Conservation (phyloP, 2,113 vertebrate genomes). For the Rhombomys opimus region DNA sequence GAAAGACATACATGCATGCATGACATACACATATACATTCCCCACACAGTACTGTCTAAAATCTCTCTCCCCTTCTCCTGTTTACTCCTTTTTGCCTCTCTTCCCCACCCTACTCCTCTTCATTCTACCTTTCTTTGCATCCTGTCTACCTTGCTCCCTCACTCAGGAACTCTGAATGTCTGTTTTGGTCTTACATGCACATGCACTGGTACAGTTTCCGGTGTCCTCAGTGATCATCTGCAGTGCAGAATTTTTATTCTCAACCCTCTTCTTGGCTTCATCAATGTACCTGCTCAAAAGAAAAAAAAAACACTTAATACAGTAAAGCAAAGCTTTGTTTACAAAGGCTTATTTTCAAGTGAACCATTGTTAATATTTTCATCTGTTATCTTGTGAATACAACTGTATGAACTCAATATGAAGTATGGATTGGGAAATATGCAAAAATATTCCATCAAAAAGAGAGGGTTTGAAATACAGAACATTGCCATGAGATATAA, state of each 20-base stretch:
- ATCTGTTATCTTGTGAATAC: too few relatives aligned
- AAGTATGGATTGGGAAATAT: background rate
- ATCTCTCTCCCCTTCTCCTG: background rate
- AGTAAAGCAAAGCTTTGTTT: background rate
- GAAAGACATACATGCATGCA: background rate
- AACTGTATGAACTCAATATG: background rate
- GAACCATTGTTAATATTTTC: background rate
- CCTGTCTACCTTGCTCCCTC: background rate
- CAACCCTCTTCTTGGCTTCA: too few relatives aligned
- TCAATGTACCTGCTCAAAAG: background rate
- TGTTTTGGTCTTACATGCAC: background rate
- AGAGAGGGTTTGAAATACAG: background rate
- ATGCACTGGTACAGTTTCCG: background rate
- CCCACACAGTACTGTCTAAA: background rate
- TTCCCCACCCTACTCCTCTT: rapidly evolving
- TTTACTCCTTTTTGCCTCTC: background rate
- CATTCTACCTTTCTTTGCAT: too few relatives aligned
- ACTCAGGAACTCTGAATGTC: background rate
- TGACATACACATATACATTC: background rate
- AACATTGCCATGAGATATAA: too few relatives aligned
- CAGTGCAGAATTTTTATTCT: background rate
- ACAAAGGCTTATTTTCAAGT: too few relatives aligned
- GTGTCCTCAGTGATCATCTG: too few relatives aligned
- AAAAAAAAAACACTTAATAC: too few relatives aligned
- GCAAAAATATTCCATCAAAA: background rate